Evolutionary conservation across 2,888 invertebrate genomes (phyloP).

Genomic region (Creontiades dilutus): DNA sequence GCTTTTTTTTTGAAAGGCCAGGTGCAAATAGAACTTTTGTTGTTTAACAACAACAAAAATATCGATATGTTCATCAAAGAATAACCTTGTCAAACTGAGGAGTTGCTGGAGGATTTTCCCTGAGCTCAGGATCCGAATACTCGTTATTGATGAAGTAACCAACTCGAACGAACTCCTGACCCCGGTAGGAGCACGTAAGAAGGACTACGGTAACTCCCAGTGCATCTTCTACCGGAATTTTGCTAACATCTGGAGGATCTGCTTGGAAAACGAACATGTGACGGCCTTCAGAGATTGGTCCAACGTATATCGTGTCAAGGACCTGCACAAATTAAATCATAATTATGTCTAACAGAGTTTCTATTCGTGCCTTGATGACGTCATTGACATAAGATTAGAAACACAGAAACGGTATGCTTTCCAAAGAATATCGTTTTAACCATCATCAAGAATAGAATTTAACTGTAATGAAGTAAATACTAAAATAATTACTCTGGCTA

Average conservation of each 20-base stretch:
- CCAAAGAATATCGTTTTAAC: too few relatives aligned
- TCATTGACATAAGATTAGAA: too few relatives aligned
- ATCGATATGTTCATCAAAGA: too few relatives aligned
- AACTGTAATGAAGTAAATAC: too few relatives aligned
- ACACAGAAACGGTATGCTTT: too few relatives aligned
- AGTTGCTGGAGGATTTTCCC: constrained; percentile 95
- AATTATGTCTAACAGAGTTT: too few relatives aligned
- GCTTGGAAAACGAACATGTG: constrained; percentile 97
- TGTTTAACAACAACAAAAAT: too few relatives aligned
- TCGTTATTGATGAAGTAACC: constrained; percentile 99
- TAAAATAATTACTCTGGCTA: too few relatives aligned
- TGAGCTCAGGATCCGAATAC: constrained; percentile 93
- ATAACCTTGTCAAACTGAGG: constrained; percentile 92
- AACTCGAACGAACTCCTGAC: constrained; percentile 97
- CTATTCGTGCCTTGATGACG: too few relatives aligned
- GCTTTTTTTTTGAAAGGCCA: too few relatives aligned
- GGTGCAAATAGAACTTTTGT: too few relatives aligned
- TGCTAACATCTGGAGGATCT: constrained; percentile 94
- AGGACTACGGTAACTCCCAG: constrained; percentile 99
- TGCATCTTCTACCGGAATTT: constrained; percentile 97
- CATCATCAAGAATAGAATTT: too few relatives aligned
- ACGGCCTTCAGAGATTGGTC: constrained; percentile 97
- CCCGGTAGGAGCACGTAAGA: constrained; percentile 94
- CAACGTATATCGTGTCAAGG: constrained; percentile 97
- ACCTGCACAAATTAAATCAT: constrained; percentile 79